phyloP scores from a whole-genome alignment of 2,888 invertebrate genomes.

The Thumatha senex region DNA sequence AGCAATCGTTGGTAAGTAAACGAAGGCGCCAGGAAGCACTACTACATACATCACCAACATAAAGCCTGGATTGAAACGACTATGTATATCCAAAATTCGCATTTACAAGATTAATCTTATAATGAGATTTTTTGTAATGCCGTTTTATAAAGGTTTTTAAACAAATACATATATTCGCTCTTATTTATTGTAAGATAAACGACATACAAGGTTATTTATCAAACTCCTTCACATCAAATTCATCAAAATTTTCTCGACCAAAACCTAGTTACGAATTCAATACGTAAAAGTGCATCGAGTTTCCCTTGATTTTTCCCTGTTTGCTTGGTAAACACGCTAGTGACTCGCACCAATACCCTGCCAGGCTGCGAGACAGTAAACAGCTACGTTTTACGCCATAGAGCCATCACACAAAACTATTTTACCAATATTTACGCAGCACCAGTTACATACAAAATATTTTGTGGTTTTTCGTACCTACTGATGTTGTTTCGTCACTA shows the following conservation, averaged over 20 bases:
- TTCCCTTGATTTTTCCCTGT: conserved; percentile 58
- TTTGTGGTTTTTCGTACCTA: conserved; percentile 19
- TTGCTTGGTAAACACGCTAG: conserved; percentile 64
- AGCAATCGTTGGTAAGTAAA: no score
- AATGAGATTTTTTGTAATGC: no score
- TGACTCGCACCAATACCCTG: conserved; percentile 51
- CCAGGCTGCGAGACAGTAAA: conserved; percentile 53
- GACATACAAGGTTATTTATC: neutral
- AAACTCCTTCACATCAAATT: neutral
- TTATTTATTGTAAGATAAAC: no score
- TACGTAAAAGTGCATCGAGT: conserved; percentile 34
- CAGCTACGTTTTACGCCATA: conserved; percentile 38
- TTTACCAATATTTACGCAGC: conserved; percentile 20
- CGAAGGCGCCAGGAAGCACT: no score
- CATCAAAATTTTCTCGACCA: neutral
- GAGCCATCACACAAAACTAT: conserved; percentile 22
- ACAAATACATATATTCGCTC: no score
- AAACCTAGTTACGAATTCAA: conserved; percentile 26
- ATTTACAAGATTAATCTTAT: no score
- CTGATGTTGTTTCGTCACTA: no score
- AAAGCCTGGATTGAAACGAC: no score
- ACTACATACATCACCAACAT: no score
- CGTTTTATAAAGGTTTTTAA: no score
- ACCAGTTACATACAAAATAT: conserved; percentile 8
- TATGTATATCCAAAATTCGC: no score